Conservation (phyloP, 2,113 vertebrate species). For the Alaudala cheleensis region DNA sequence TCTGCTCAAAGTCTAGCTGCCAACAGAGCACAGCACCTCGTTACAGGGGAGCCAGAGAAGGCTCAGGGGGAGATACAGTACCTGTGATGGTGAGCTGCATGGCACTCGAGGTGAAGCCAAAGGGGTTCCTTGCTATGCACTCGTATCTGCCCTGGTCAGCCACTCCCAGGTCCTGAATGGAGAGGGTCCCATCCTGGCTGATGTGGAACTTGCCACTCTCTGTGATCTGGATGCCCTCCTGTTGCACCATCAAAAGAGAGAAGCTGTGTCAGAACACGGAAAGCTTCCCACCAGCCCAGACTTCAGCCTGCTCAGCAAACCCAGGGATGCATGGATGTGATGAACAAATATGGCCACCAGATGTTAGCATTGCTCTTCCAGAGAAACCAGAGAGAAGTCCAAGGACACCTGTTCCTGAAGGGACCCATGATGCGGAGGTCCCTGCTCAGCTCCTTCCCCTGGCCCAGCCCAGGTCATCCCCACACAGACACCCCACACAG, state of each 20-base stretch:
- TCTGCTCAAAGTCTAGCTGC: not conserved
- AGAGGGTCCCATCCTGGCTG: constrained; percentile 63
- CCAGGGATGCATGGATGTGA: not conserved
- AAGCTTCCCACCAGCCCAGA: not conserved
- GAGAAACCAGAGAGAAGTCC: not conserved
- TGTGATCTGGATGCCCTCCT: constrained; percentile 75
- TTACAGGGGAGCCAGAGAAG: fast-evolving
- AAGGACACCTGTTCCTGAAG: not conserved
- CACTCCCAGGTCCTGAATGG: constrained; percentile 66
- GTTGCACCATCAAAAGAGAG: not conserved
- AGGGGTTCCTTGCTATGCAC: constrained; percentile 70
- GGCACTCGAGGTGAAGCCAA: constrained; percentile 66
- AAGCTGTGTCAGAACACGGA: not conserved
- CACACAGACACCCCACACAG: not conserved
- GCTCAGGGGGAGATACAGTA: not conserved
- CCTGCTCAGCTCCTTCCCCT: not conserved
- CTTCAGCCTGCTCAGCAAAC: not conserved
- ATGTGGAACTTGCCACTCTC: constrained; percentile 74
- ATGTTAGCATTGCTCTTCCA: constrained; percentile 59
- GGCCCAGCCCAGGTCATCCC: not conserved
- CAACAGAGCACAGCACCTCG: not conserved
- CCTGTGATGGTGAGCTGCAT: constrained; percentile 72
- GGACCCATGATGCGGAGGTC: not conserved
- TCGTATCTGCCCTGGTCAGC: constrained; percentile 74
- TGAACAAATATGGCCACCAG: constrained; percentile 24